Evolutionary conservation across 2,113 vertebrate species (phyloP).

Genomic region (Neolamprologus fasciatus): DNA sequence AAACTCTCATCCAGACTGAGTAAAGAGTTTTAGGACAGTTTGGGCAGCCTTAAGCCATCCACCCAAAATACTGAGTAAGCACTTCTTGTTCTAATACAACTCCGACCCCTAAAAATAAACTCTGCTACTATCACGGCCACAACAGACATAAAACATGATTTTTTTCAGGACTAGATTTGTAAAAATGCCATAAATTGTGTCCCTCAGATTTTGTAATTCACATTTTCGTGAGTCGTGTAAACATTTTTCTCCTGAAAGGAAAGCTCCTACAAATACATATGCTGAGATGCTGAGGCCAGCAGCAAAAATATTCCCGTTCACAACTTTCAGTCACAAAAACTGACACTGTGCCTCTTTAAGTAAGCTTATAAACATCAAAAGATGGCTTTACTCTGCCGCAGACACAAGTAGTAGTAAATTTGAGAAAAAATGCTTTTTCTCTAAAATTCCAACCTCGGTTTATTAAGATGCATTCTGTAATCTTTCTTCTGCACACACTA

Average conservation of each 20-base stretch:
- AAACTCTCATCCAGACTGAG: neutral
- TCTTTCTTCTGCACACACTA: neutral
- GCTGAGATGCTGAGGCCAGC: neutral
- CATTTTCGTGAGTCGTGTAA: rapidly evolving
- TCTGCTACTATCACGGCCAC: neutral
- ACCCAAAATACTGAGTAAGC: neutral
- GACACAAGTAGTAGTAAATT: neutral
- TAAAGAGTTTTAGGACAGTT: neutral
- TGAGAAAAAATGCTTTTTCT: neutral
- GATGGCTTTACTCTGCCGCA: neutral
- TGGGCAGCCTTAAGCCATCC: neutral
- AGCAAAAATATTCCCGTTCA: neutral
- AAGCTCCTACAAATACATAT: neutral
- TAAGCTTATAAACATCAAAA: neutral
- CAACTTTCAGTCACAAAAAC: neutral
- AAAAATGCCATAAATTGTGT: neutral
- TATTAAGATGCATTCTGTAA: neutral
- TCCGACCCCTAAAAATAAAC: neutral
- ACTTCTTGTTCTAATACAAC: neutral
- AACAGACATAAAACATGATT: neutral
- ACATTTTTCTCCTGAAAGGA: neutral
- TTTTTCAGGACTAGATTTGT: neutral
- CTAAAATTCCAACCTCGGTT: neutral
- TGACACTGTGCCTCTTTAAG: neutral
- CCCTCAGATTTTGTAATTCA: neutral